Evolutionary conservation across 2,888 invertebrate genomes (phyloP).

Genomic region (Xylophagus ater): DNA sequence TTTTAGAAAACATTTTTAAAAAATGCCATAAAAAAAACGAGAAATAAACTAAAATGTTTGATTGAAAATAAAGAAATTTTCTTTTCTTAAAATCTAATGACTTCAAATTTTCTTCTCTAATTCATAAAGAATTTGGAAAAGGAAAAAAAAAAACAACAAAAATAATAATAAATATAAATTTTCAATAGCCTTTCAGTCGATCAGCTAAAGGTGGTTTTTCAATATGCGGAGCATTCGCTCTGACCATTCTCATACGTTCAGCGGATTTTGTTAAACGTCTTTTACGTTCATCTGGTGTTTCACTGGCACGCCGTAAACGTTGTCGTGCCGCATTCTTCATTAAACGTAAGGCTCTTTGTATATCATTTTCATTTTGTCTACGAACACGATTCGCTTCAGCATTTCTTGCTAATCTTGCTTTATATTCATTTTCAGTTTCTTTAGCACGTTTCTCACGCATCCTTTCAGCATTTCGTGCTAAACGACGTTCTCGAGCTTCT

Average conservation of each 20-base stretch:
- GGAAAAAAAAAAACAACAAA: not conserved
- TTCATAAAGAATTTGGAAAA: too few species aligned
- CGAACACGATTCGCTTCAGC: slow-evolving; percentile 38
- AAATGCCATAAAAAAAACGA: too few species aligned
- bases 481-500: slow-evolving; percentile 34
- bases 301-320: slow-evolving; percentile 34
- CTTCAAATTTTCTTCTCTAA: too few species aligned
- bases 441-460: slow-evolving; percentile 38
- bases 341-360: slow-evolving; percentile 39
- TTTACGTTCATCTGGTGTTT: slow-evolving; percentile 35
- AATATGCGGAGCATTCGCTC: slow-evolving; percentile 37
- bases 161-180: too few species aligned
- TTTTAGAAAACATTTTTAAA: too few species aligned
- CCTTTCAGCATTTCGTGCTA: slow-evolving; percentile 38
- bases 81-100: too few species aligned
- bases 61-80: too few species aligned
- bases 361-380: slow-evolving; percentile 38
- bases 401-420: slow-evolving; percentile 35
- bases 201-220: slow-evolving; percentile 37
- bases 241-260: slow-evolving; percentile 34
- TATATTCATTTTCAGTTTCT: slow-evolving; percentile 35
- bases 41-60: too few species aligned
- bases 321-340: slow-evolving; percentile 40
- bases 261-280: slow-evolving; percentile 36
- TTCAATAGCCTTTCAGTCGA: slow-evolving; percentile 36